Conservation (phyloP, 2,113 vertebrate species). For the Cyprinodon variegatus region DNA sequence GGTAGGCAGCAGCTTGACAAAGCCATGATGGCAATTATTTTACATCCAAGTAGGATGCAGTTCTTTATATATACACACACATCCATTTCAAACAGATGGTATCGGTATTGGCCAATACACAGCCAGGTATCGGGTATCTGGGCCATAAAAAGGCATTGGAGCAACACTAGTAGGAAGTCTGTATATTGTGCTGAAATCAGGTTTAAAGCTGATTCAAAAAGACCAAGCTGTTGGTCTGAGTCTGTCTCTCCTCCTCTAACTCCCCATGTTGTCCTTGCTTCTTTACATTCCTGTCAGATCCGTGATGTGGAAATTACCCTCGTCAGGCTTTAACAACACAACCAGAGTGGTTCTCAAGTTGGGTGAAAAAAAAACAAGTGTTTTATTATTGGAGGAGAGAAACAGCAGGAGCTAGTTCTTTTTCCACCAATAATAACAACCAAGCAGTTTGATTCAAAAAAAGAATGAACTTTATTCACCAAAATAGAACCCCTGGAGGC, state of each 20-base stretch:
- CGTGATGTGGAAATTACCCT: not conserved
- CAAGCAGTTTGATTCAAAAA: not conserved
- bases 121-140: no score
- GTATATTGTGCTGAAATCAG: slow-evolving; percentile 17
- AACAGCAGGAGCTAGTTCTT: not conserved
- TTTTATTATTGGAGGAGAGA: not conserved
- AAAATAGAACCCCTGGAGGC: not conserved
- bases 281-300: not conserved
- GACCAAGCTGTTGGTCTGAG: slow-evolving; percentile 29
- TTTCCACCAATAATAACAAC: not conserved
- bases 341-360: not conserved
- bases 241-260: slow-evolving; percentile 25
- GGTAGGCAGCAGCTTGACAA: no score
- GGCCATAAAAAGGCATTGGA: no score
- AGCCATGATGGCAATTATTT: no score
- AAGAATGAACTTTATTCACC: not conserved
- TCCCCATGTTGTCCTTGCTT: not conserved
- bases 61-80: no score
- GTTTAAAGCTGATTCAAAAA: slow-evolving; percentile 2
- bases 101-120: no score
- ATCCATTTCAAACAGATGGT: no score
- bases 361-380: not conserved
- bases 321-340: not conserved
- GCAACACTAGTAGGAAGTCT: not conserved
- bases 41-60: no score